Conservation (phyloP, 2,113 vertebrate species). For the Notarius quadriscutis region DNA sequence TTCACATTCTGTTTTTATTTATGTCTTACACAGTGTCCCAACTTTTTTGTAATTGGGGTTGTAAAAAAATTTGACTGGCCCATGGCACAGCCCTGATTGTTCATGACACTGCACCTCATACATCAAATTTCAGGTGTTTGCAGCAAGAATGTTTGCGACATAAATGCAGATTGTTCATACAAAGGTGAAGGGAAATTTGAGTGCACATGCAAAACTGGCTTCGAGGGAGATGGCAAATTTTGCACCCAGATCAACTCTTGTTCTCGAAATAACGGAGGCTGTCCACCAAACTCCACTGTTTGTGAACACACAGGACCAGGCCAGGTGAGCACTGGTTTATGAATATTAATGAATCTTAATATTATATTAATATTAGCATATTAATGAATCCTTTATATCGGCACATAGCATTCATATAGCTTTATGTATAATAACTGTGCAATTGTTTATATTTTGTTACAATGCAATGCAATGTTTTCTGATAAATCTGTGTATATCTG, state of each 20-base stretch:
- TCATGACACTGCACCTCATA: neutral
- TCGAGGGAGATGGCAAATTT: constrained; percentile 80
- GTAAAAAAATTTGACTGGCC: no score
- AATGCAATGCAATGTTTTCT: neutral
- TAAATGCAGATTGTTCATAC: constrained; percentile 75
- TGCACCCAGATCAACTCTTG: constrained; percentile 86
- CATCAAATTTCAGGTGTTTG: constrained; percentile 69
- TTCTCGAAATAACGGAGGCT: constrained; percentile 78
- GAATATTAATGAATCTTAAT: no score
- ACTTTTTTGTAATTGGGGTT: no score
- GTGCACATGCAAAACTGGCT: constrained; percentile 81
- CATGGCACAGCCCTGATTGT: neutral
- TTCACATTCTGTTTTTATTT: no score
- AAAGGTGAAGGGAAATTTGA: constrained; percentile 64
- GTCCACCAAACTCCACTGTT: constrained; percentile 78
- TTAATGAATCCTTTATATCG: neutral
- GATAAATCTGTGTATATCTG: constrained; percentile 9
- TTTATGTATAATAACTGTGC: neutral
- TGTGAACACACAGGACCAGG: constrained; percentile 80
- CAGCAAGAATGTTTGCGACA: constrained; percentile 73
- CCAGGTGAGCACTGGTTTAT: constrained; percentile 71
- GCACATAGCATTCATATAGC: neutral
- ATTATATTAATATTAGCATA: neutral
- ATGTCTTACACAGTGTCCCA: no score
- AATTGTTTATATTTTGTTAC: neutral